Evolutionary conservation across 2,113 vertebrate genomes (phyloP), one percentile per base, ranked within the genome.

Genomic region (Irena cyanogastra): DNA sequence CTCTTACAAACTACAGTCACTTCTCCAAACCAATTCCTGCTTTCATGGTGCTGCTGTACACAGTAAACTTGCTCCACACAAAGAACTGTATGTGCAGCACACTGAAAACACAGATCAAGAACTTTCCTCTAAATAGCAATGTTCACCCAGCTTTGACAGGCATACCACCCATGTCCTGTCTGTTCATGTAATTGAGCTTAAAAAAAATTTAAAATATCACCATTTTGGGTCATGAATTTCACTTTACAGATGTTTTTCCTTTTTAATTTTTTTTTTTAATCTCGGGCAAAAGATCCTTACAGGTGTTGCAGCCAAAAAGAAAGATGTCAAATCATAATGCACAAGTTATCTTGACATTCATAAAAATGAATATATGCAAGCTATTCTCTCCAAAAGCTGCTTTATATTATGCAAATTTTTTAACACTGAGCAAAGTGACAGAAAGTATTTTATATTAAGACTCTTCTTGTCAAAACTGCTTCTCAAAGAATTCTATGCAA

Each of bases 391-490:
- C 80, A 93, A 83, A 94, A 95, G 56, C 92, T 88, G 94, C 56
- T 88, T 96, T 92, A 81, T 92, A 94, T 88, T 93, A 95, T 96
- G 90, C 84, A 95, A 78, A 95, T 94, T 79, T 94, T 89, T 93
- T 97, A 95, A 87, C 93, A 93, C 87, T 57, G 86, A 92, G 87
- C 50, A 75, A 94, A 96, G 95, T 94, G 96, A 95, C 87, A 96
- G 87, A 94, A 94, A 93, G 90, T 80, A 86, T 92, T 95, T 97
- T 91, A 96, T 91, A 93, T 94, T 90, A 94, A 95, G 95, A 77
- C 68, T 94, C 88, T 74, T 80, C 92, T 95, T 95, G 95, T 95
- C 95, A 95, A 95, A 95, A 90, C 87, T 70, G 63, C 54, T 97
- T 83, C 86, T 95, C 86, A 91, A 94, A 93, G 56, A 91, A 71